phyloP scores from a whole-genome alignment of 2,797 vertebrate genomes.

The Phoeniculus purpureus region DNA sequence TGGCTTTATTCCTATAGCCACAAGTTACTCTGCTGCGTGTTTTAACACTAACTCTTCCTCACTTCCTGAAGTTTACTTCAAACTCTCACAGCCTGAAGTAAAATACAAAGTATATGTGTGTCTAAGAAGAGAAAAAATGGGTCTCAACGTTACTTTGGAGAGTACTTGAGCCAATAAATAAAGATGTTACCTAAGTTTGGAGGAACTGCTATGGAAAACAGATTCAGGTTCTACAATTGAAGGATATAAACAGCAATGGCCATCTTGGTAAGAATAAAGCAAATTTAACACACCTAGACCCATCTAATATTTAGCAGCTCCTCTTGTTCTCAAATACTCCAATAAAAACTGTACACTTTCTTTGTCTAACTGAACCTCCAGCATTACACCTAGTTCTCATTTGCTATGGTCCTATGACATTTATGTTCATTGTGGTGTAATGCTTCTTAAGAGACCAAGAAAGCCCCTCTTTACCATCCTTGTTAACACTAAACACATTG shows the following conservation, averaged over 20 bases:
- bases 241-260: background rate
- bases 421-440: background rate
- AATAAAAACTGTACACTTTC: background rate
- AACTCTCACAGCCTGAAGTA: background rate
- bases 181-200: background rate
- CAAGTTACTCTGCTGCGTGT: background rate
- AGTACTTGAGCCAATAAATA: background rate
- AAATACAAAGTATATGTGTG: background rate
- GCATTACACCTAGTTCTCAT: background rate
- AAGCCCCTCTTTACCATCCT: background rate
- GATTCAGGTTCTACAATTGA: background rate
- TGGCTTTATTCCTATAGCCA: background rate
- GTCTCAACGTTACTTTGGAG: background rate
- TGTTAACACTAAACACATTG: constrained; percentile 19
- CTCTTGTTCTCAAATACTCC: background rate
- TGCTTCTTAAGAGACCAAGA: background rate
- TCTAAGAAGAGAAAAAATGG: background rate
- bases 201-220: background rate
- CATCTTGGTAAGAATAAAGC: background rate
- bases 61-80: background rate
- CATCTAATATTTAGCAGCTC: background rate
- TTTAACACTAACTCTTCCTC: background rate
- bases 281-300: background rate
- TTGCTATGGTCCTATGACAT: background rate
- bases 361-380: background rate